Evolutionary conservation across 1,140 invertebrate genomes (phyloP).

Genomic region (Eubasilissa regina): DNA sequence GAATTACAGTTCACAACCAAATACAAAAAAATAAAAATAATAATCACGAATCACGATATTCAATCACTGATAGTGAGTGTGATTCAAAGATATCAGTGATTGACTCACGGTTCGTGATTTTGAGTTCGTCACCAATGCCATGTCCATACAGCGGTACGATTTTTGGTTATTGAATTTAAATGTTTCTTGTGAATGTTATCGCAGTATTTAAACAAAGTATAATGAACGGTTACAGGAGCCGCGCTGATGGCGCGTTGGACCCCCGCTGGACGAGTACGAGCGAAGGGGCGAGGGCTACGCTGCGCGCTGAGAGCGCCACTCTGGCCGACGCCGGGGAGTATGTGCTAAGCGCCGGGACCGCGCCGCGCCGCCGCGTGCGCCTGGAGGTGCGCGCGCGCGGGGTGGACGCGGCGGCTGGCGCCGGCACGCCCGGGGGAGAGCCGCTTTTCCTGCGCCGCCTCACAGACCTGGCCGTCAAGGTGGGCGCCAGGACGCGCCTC

Average conservation of each 20-base stretch:
- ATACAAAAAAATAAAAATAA: no score
- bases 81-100: no score
- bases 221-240: no score
- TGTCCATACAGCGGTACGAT: no score
- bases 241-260: slow-evolving; percentile 63
- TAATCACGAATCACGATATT: no score
- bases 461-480: slow-evolving; percentile 87
- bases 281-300: slow-evolving; percentile 65
- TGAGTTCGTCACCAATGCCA: no score
- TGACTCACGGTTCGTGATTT: no score
- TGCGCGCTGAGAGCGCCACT: slow-evolving; percentile 64
- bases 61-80: no score
- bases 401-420: slow-evolving; percentile 72
- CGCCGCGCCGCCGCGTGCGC: slow-evolving; percentile 64
- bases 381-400: slow-evolving; percentile 65
- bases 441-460: slow-evolving; percentile 84
- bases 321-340: slow-evolving; percentile 66
- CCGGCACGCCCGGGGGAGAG: slow-evolving; percentile 75
- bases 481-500: slow-evolving; percentile 86
- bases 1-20: no score
- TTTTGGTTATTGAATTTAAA: no score
- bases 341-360: slow-evolving; percentile 64
- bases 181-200: no score
- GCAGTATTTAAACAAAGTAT: no score
- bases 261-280: slow-evolving; percentile 64